Percentiles rank a stretch among this genome's conserved stretches.
phyloP scores from a whole-genome alignment of 2,888 invertebrate species.

The Sinotaia quadrata region DNA sequence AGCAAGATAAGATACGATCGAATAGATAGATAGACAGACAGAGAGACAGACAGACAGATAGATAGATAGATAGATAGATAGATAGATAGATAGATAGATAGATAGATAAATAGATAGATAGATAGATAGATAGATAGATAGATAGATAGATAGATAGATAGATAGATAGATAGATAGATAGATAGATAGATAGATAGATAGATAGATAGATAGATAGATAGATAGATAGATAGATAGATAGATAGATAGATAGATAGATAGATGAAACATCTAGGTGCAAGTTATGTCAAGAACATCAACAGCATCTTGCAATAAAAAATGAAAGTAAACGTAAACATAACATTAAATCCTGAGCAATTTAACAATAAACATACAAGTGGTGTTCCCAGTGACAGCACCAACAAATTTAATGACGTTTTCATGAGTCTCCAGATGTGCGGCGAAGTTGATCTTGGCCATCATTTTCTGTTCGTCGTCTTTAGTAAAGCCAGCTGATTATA shows the following conservation, averaged over 20 bases:
- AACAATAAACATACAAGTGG: slow-evolving; percentile 39
- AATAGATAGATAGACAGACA: background rate
- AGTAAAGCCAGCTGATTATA: slow-evolving; percentile 31
- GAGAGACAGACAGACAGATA: background rate
- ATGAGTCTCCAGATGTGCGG: slow-evolving; percentile 39
- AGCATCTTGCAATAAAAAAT: no score
- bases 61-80: background rate
- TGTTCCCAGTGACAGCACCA: slow-evolving; percentile 43
- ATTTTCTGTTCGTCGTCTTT: slow-evolving; percentile 41
- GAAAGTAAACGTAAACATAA: no score
- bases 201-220: background rate
- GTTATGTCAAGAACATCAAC: background rate
- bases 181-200: background rate
- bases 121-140: background rate
- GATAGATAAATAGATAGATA: background rate
- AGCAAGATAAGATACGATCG: background rate
- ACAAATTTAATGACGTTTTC: slow-evolving; percentile 44
- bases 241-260: background rate
- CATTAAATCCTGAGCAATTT: no score
- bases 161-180: background rate
- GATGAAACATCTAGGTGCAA: background rate
- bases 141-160: background rate
- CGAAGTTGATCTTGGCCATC: slow-evolving; percentile 50
- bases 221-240: background rate
- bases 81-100: background rate